Percentiles rank a stretch among this genome's conserved stretches.
Evolutionary conservation across 1,140 invertebrate species (phyloP).

Genomic region (Papilio machaon): DNA sequence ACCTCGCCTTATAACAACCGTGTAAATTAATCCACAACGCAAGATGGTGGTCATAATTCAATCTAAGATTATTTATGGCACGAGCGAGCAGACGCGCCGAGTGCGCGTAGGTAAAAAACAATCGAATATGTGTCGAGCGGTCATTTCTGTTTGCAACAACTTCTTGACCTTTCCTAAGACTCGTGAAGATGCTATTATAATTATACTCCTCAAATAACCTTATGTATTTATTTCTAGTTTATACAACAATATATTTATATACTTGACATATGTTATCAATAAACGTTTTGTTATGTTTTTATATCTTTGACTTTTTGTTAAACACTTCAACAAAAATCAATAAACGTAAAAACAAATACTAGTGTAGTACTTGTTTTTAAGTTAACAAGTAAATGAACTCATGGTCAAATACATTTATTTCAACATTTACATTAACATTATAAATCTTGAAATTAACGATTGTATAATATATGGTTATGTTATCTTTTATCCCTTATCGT

Average conservation of each 20-base stretch:
- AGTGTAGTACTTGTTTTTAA: too few relatives aligned
- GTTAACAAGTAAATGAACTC: not conserved
- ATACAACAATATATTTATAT: not conserved
- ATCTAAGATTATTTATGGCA: constrained; percentile 42
- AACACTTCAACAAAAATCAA: not conserved
- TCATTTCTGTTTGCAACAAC: constrained; percentile 19
- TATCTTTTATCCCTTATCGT: not conserved
- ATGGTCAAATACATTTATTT: not conserved
- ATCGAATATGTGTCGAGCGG: not conserved
- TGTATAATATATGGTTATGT: not conserved
- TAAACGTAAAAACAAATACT: not conserved
- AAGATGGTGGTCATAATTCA: constrained; percentile 56
- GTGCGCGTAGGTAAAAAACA: constrained; percentile 26
- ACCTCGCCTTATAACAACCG: constrained; percentile 48
- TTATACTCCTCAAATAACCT: not conserved
- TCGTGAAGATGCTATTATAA: constrained; percentile 3
- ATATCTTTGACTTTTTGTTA: not conserved
- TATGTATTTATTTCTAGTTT: not conserved
- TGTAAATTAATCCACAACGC: constrained; percentile 60
- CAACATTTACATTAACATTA: not conserved
- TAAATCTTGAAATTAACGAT: not conserved
- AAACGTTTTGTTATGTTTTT: not conserved
- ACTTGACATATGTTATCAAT: not conserved
- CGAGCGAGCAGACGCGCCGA: constrained; percentile 21
- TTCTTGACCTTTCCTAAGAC: constrained; percentile 20